phyloP scores from a whole-genome alignment of 2,113 vertebrate species.

The Pseudopodoces humilis region DNA sequence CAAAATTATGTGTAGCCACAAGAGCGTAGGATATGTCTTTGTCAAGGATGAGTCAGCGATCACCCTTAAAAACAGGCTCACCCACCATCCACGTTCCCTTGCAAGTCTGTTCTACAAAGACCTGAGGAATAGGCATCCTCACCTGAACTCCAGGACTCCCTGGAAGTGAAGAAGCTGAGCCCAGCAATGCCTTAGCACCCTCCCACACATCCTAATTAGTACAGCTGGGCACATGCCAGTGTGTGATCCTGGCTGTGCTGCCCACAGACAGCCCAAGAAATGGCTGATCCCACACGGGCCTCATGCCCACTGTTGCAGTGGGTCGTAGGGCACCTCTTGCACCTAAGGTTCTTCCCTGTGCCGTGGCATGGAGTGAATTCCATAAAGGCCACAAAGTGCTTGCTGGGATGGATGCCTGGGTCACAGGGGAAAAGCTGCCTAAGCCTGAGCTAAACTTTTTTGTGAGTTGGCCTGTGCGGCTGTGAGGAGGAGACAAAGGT shows the following conservation, averaged over 20 bases:
- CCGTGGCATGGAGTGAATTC: not conserved
- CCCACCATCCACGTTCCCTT: fast-evolving
- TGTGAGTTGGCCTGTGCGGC: not conserved
- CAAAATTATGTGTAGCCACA: not conserved
- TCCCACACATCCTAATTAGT: not conserved
- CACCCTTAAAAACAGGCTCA: not conserved
- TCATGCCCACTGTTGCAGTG: not conserved
- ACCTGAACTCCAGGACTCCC: not conserved
- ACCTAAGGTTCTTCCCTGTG: not conserved
- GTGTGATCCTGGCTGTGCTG: not conserved
- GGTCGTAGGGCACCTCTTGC: not conserved
- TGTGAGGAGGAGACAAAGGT: not conserved
- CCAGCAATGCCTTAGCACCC: fast-evolving
- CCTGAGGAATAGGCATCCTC: not conserved
- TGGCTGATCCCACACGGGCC: fast-evolving
- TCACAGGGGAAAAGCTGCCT: not conserved
- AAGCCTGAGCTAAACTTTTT: not conserved
- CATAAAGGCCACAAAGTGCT: not conserved
- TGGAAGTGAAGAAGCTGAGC: not conserved
- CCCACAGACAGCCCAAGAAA: not conserved
- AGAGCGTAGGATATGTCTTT: not conserved
- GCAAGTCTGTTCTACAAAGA: not conserved
- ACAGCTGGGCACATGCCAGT: not conserved
- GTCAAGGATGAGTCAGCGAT: not conserved
- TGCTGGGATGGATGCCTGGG: not conserved